These are phyloP conservation scores for Strigamia maritima DNA, from an alignment of 2,888 invertebrate species.

Conservation along the genomic window DNA sequence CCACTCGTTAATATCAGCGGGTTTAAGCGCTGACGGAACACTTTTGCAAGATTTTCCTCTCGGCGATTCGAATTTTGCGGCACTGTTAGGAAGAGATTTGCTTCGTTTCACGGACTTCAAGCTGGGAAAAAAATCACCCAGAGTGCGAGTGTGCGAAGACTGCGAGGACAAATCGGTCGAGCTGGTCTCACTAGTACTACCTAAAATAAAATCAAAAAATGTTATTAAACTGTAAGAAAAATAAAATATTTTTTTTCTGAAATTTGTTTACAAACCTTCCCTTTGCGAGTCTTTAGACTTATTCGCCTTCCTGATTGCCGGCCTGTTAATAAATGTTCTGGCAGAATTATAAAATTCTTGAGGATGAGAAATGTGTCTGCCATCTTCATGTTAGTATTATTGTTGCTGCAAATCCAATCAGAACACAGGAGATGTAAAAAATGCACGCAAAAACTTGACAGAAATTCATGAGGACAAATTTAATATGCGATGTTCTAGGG, in stretches of 20 bases:
- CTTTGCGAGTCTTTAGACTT: neutral
- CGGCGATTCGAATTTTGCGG: neutral
- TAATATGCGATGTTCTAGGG: conserved; percentile 56
- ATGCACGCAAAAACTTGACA: conserved; percentile 74
- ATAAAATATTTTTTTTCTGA: too few species aligned
- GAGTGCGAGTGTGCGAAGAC: conserved; percentile 21
- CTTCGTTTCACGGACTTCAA: conserved; percentile 3
- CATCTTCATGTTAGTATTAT: neutral
- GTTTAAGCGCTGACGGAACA: neutral
- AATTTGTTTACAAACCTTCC: neutral
- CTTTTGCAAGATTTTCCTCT: neutral
- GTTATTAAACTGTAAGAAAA: too few species aligned
- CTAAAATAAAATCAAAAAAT: neutral
- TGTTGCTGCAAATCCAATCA: conserved; percentile 52
- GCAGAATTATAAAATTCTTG: neutral
- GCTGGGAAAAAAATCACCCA: conserved; percentile 14
- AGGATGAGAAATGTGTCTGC: neutral
- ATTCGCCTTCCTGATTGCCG: neutral
- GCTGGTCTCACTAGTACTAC: neutral
- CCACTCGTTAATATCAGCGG: neutral
- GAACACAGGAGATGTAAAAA: conserved; percentile 75
- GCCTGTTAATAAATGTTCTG: neutral
- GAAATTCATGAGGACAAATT: conserved; percentile 65
- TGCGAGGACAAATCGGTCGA: conserved; percentile 13
- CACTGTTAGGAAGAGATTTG: conserved; percentile 6